Evolutionary conservation across 2,888 invertebrate genomes (phyloP).

Genomic region (Hyposoter didymator): DNA sequence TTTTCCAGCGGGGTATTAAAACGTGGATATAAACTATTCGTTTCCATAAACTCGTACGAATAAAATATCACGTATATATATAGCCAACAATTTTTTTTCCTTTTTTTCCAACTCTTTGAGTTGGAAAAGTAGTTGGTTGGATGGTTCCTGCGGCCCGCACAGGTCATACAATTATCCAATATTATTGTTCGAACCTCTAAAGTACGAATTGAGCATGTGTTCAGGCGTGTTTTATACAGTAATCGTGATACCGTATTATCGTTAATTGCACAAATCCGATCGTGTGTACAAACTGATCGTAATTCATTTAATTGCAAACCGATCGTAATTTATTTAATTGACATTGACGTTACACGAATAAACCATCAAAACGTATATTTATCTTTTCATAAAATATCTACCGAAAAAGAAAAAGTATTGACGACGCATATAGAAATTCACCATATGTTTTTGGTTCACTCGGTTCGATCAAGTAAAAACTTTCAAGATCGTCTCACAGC

Average conservation of each 20-base stretch:
- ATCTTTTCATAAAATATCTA: too few species aligned
- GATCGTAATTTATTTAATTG: constrained; percentile 35
- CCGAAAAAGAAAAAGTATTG: neutral
- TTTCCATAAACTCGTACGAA: neutral
- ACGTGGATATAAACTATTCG: constrained; percentile 36
- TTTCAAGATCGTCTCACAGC: neutral
- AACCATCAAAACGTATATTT: neutral
- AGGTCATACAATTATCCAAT: constrained; percentile 42
- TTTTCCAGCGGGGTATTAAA: constrained; percentile 25
- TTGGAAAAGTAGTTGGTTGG: constrained; percentile 16
- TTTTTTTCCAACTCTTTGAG: constrained; percentile 3
- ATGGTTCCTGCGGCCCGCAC: constrained; percentile 61
- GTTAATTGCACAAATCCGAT: constrained; percentile 28
- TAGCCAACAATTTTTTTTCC: neutral
- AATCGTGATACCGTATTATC: constrained; percentile 21
- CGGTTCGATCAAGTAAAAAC: neutral
- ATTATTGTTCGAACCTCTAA: constrained; percentile 26
- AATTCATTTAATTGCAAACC: too few species aligned
- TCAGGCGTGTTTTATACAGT: constrained; percentile 67
- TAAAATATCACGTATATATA: neutral
- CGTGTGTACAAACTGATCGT: constrained; percentile 15
- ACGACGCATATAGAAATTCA: neutral
- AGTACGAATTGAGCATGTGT: constrained; percentile 70
- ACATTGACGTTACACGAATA: constrained; percentile 22
- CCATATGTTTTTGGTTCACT: neutral